Evolutionary conservation across 2,888 invertebrate genomes (phyloP).

Genomic region (Halictus ligatus): DNA sequence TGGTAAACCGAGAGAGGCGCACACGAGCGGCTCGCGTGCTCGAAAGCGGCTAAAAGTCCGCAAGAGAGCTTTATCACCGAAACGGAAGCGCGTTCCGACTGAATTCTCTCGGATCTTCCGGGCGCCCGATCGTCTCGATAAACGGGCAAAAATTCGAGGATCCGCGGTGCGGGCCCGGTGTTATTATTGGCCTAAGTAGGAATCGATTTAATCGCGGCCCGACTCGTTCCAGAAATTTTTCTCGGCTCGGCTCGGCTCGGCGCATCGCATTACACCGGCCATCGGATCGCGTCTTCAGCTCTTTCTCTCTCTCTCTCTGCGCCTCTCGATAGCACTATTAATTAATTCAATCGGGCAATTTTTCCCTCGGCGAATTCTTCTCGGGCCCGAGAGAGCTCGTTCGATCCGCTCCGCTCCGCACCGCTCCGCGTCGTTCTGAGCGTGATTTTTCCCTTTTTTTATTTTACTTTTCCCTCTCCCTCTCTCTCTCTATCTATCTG

Average conservation of each 20-base stretch:
- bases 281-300: conserved; percentile 11
- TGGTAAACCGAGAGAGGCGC: background rate
- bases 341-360: conserved; percentile 59
- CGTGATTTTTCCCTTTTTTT: conserved; percentile 43
- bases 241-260: background rate
- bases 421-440: background rate
- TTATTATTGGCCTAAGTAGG: conserved; percentile 33
- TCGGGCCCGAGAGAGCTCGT: conserved; percentile 26
- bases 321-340: conserved; percentile 59
- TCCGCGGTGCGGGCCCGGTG: conserved; percentile 1
- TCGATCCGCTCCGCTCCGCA: background rate
- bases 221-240: conserved; percentile 48
- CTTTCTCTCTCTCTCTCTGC: conserved; percentile 13
- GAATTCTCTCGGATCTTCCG: conserved; percentile 3
- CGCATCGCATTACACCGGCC: conserved; percentile 11
- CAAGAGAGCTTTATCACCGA: background rate
- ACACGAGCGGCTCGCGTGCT: background rate
- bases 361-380: conserved; percentile 58
- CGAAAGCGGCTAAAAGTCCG: background rate
- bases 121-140: background rate
- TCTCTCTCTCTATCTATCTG: conserved; percentile 19
- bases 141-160: conserved; percentile 16
- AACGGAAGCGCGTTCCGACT: conserved; percentile 12
- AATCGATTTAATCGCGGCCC: conserved; percentile 42
- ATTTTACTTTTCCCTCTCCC: conserved; percentile 14